These are phyloP conservation scores for Anthonomus grandis DNA, from an alignment of 1,140 invertebrate genomes.

Conservation along the genomic window DNA sequence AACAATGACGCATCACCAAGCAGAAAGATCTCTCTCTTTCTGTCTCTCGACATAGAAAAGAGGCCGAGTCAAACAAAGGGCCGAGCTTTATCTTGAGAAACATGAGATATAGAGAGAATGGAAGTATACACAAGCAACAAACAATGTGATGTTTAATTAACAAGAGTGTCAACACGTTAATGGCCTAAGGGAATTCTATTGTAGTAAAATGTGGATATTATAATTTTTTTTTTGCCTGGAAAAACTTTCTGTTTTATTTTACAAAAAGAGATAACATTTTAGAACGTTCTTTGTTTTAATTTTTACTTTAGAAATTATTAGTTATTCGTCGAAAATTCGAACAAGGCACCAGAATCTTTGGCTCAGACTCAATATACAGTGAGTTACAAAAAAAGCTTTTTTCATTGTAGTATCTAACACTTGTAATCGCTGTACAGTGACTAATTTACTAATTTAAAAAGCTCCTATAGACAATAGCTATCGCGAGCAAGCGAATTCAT, in stretches of 20 bases:
- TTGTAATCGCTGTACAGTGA: too few species aligned
- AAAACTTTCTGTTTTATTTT: neutral
- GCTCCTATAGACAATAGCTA: too few species aligned
- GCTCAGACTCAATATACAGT: neutral
- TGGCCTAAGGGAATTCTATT: slow-evolving; percentile 9
- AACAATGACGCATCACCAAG: slow-evolving; percentile 17
- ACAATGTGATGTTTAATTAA: slow-evolving; percentile 25
- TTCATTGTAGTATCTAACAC: too few species aligned
- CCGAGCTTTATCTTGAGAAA: slow-evolving; percentile 14
- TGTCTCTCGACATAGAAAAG: slow-evolving; percentile 11
- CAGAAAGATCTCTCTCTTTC: slow-evolving; percentile 21
- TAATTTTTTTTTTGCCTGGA: neutral
- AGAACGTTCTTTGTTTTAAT: neutral
- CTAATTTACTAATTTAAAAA: too few species aligned
- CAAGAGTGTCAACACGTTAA: slow-evolving; percentile 21
- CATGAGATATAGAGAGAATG: slow-evolving; percentile 3
- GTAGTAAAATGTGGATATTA: neutral
- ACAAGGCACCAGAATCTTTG: neutral
- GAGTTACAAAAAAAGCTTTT: too few species aligned
- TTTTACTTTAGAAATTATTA: neutral
- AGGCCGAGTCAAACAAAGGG: slow-evolving; percentile 15
- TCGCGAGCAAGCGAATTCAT: too few species aligned
- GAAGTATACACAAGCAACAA: slow-evolving; percentile 11
- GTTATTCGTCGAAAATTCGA: too few species aligned
- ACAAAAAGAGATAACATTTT: neutral